These are phyloP conservation scores for Gerris buenoi DNA, from an alignment of 1,140 invertebrate species.

Conservation along the genomic window DNA sequence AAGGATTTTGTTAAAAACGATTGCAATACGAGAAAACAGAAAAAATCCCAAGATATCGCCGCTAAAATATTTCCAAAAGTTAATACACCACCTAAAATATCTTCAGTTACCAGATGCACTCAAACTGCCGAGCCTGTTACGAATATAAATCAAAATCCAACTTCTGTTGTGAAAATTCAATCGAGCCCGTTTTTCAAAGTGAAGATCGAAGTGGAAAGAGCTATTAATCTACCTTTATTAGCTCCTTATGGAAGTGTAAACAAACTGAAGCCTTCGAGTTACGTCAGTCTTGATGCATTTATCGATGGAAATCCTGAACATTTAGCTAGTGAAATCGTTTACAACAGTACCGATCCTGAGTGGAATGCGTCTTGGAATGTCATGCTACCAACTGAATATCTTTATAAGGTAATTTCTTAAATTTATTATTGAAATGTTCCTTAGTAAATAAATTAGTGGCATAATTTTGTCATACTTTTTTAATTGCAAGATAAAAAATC, in stretches of 20 bases:
- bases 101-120: not conserved
- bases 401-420: constrained; percentile 5
- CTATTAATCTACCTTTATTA: not conserved
- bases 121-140: not conserved
- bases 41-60: not conserved
- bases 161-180: not conserved
- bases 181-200: not conserved
- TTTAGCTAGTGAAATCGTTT: not conserved
- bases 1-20: not conserved
- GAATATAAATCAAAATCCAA: not conserved
- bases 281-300: constrained; percentile 1
- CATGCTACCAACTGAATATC: not conserved
- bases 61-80: too few relatives aligned
- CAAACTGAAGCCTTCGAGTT: not conserved
- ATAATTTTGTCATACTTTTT: not conserved
- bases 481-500: not conserved
- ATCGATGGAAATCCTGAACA: not conserved
- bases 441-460: not conserved
- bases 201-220: not conserved
- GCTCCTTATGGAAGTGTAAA: constrained; percentile 6
- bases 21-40: not conserved
- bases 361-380: constrained; percentile 10
- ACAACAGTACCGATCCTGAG: constrained; percentile 6
- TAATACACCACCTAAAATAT: not conserved
- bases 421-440: too few relatives aligned